Percentiles rank a stretch among this genome's conserved stretches.
phyloP scores from a whole-genome alignment of 2,797 vertebrate species.

The Melanogrammus aeglefinus region DNA sequence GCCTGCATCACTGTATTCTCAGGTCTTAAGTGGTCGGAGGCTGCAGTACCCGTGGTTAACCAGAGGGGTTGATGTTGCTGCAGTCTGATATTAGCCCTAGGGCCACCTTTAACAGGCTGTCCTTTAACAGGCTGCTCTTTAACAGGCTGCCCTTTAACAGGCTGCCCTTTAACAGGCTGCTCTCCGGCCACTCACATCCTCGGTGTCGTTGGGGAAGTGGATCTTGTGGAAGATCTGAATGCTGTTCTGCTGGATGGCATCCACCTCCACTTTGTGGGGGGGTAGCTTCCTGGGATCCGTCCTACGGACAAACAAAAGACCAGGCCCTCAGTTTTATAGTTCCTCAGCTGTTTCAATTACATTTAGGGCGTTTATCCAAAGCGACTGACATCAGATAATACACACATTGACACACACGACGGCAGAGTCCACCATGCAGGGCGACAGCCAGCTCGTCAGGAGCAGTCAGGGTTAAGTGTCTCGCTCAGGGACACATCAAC shows the following conservation, averaged over 20 bases:
- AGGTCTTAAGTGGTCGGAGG: neutral
- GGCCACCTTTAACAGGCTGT: neutral
- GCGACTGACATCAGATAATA: no score
- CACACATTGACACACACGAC: no score
- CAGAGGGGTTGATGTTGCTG: neutral
- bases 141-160: no score
- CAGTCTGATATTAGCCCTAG: neutral
- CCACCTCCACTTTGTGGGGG: constrained; percentile 88
- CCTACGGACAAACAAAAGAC: neutral
- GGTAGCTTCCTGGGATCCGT: constrained; percentile 88
- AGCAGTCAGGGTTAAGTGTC: no score
- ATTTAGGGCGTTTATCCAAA: no score
- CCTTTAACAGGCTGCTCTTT: no score
- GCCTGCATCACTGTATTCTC: neutral
- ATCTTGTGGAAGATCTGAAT: constrained; percentile 87
- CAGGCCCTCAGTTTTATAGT: neutral
- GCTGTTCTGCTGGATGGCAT: constrained; percentile 85
- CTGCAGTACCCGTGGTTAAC: neutral
- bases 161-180: neutral
- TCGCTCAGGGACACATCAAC: no score
- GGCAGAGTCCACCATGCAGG: no score
- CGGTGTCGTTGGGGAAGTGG: constrained; percentile 85
- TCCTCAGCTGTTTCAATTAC: neutral
- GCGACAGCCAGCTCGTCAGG: no score
- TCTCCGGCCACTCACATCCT: constrained; percentile 70